Conservation (phyloP, 2,113 vertebrate genomes). For the Thunnus maccoyii region DNA sequence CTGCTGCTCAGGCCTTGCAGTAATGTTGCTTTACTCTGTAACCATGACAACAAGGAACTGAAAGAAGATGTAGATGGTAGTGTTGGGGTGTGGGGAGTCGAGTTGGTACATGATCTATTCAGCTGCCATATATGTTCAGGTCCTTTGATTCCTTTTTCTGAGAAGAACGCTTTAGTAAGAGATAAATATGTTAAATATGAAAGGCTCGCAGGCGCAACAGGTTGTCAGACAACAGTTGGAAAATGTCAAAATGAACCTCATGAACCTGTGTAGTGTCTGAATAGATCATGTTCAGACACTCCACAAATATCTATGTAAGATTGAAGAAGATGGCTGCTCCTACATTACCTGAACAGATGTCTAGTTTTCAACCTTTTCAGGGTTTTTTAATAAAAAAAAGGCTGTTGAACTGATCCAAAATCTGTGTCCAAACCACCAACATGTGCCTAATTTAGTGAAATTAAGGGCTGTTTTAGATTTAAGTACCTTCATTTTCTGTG, state of each 20-base stretch:
- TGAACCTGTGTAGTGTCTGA: constrained; percentile 23
- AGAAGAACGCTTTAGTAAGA: background rate
- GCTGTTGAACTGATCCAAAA: constrained; percentile 19
- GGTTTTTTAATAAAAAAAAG: background rate
- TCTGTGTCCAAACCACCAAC: constrained; percentile 8
- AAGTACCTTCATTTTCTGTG: constrained; percentile 43
- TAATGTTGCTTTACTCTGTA: constrained; percentile 81
- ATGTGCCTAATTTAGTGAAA: constrained; percentile 50
- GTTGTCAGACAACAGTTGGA: constrained; percentile 28
- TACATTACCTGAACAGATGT: constrained; percentile 10
- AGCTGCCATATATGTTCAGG: constrained; percentile 66
- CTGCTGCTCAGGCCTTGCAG: constrained; percentile 77
- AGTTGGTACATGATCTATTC: constrained; percentile 73
- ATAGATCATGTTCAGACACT: constrained; percentile 38
- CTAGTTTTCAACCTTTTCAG: constrained; percentile 18
- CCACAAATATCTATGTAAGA: constrained; percentile 5
- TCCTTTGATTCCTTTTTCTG: constrained; percentile 44
- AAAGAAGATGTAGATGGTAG: constrained; percentile 75
- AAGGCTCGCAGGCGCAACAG: constrained; percentile 40
- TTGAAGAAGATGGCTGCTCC: constrained; percentile 16
- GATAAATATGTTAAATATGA: background rate
- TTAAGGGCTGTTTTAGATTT: constrained; percentile 21
- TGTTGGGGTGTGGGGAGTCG: constrained; percentile 64
- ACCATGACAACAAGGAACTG: constrained; percentile 83
- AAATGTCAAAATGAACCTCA: constrained; percentile 15